These are phyloP conservation scores for Nestor notabilis DNA, from an alignment of 2,113 vertebrate genomes.

Conservation along the genomic window DNA sequence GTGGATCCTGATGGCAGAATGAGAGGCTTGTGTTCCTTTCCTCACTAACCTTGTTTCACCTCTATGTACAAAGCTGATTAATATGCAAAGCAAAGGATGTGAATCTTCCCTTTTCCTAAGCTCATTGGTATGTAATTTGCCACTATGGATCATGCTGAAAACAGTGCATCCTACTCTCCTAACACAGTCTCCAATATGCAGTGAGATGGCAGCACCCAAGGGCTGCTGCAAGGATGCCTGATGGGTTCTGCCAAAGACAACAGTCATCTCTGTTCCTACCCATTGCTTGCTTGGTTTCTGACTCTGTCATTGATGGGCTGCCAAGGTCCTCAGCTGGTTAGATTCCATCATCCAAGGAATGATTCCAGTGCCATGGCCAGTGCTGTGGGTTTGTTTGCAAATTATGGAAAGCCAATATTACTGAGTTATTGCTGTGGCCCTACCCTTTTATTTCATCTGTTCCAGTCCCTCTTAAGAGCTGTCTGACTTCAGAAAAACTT, in stretches of 20 bases:
- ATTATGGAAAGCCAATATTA: background rate
- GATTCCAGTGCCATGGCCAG: background rate
- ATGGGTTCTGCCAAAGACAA: background rate
- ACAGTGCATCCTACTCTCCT: background rate
- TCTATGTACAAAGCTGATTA: background rate
- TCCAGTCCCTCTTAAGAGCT: background rate
- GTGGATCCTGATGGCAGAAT: background rate
- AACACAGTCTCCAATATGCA: background rate
- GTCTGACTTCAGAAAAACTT: background rate
- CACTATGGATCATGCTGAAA: fast-evolving
- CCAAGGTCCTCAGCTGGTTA: background rate
- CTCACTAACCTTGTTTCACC: background rate
- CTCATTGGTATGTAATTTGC: background rate
- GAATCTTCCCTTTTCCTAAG: background rate
- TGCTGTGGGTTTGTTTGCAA: background rate
- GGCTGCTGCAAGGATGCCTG: background rate
- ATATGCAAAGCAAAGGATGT: background rate
- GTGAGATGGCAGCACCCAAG: background rate
- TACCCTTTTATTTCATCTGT: background rate
- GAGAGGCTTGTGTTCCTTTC: background rate
- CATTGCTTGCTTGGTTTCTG: background rate
- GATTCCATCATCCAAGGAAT: background rate
- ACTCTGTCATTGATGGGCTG: background rate
- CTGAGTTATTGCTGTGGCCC: background rate
- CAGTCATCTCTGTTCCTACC: background rate